These are phyloP conservation scores for Galaxias olidus DNA, from an alignment of 2,797 vertebrate genomes.

Conservation along the genomic window DNA sequence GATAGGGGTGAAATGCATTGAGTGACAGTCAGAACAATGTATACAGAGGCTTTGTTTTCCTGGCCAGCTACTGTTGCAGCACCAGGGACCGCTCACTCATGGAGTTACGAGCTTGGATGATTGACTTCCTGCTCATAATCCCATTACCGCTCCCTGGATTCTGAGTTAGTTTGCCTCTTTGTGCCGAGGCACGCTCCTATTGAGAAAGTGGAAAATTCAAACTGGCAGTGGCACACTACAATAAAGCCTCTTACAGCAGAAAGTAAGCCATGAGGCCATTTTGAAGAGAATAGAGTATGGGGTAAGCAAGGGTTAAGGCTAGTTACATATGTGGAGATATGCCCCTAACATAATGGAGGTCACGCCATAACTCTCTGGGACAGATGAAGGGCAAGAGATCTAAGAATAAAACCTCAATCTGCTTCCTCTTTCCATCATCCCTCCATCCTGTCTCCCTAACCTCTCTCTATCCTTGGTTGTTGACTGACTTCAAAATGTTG, in stretches of 20 bases:
- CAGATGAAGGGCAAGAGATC: constrained; percentile 39
- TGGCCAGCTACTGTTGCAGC: not conserved
- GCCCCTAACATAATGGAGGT: no score
- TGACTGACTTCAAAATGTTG: not conserved
- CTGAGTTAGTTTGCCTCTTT: constrained; percentile 56
- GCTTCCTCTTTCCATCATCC: not conserved
- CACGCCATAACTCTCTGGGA: no score
- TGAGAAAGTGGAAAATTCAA: constrained; percentile 46
- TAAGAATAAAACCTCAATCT: constrained; percentile 45
- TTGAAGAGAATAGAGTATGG: constrained; percentile 13
- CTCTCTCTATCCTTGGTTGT: not conserved
- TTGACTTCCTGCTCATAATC: constrained; percentile 62
- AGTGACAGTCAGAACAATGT: no score
- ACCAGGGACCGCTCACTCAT: constrained; percentile 30
- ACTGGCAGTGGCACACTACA: constrained; percentile 42
- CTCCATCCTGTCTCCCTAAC: not conserved
- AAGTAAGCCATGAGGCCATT: constrained; percentile 24
- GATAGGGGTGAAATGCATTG: constrained; percentile 23
- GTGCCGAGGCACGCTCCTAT: constrained; percentile 39
- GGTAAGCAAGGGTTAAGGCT: constrained; percentile 3
- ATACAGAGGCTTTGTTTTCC: not conserved
- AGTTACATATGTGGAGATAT: constrained; percentile 23
- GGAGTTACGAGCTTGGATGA: constrained; percentile 41
- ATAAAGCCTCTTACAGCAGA: constrained; percentile 53
- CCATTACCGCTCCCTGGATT: constrained; percentile 52